Conservation (phyloP, 64 coral and sea anemone genomes). For the Porites lutea region DNA sequence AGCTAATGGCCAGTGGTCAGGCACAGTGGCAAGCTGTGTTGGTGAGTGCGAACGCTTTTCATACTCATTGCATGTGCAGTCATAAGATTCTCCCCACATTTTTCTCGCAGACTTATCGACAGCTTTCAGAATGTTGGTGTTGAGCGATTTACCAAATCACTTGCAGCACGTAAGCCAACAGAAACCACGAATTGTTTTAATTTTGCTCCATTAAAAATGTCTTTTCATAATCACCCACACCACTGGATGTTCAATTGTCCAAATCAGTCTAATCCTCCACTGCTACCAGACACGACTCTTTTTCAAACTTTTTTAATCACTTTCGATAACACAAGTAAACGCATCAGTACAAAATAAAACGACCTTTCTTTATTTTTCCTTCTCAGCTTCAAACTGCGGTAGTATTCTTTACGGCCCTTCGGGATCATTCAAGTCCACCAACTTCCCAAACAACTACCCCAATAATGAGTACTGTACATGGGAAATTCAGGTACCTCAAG, state of each 20-base stretch:
- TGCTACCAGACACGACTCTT: background rate
- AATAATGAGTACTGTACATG: constrained; percentile 98
- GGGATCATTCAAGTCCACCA: constrained; percentile 84
- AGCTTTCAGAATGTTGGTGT: too few relatives aligned
- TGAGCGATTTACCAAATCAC: too few relatives aligned
- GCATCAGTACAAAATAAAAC: too few relatives aligned
- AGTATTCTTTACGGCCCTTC: constrained; percentile 75
- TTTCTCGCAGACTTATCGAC: too few relatives aligned
- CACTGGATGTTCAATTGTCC: too few relatives aligned
- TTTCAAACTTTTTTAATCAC: background rate
- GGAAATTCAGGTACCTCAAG: constrained; percentile 87
- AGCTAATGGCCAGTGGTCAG: constrained; percentile 84
- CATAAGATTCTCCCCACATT: too few relatives aligned
- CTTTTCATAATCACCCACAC: too few relatives aligned
- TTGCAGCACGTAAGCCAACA: too few relatives aligned
- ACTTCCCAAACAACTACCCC: constrained; percentile 89
- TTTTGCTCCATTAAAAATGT: too few relatives aligned
- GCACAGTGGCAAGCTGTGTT: constrained; percentile 59
- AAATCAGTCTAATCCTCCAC: too few relatives aligned
- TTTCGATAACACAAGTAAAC: background rate
- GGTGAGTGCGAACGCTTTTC: constrained; percentile 23
- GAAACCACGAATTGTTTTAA: too few relatives aligned
- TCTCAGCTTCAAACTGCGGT: constrained; percentile 89
- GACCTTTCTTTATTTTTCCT: background rate
- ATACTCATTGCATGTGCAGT: too few relatives aligned